Evolutionary conservation across 1,140 invertebrate species (phyloP).

Genomic region (Trypoxylus dichotomus): DNA sequence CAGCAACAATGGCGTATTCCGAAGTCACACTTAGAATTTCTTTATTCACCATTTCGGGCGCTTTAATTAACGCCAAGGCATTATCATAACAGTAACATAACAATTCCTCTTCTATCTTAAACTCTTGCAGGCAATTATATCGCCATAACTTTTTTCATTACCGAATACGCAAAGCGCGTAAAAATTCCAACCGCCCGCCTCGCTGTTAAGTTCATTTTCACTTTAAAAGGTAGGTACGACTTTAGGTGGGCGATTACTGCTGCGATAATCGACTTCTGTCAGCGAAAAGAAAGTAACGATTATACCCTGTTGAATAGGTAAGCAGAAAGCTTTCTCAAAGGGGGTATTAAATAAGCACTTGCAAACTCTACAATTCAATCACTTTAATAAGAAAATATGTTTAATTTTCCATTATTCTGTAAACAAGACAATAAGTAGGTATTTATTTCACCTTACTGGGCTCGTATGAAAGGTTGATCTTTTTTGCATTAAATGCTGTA

Average conservation of each 20-base stretch:
- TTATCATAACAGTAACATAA: constrained; percentile 25
- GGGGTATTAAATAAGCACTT: too few relatives aligned
- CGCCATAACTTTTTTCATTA: constrained; percentile 25
- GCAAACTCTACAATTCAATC: too few relatives aligned
- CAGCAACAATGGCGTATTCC: constrained; percentile 17
- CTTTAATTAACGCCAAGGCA: constrained; percentile 10
- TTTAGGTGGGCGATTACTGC: neutral
- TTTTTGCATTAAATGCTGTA: too few relatives aligned
- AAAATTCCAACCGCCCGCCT: neutral
- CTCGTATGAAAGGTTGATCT: too few relatives aligned
- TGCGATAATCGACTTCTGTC: constrained; percentile 2
- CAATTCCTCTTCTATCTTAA: constrained; percentile 18
- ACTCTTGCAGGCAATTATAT: constrained; percentile 22
- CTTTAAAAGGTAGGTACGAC: neutral
- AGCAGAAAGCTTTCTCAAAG: neutral
- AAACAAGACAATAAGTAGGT: too few relatives aligned
- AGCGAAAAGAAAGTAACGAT: neutral
- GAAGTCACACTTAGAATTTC: constrained; percentile 20
- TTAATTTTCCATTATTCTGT: neutral
- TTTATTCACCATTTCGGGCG: constrained; percentile 17
- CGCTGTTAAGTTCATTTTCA: neutral
- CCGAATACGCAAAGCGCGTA: neutral
- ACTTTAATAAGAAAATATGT: neutral
- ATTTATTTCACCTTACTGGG: too few relatives aligned
- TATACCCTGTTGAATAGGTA: neutral